phyloP scores from a whole-genome alignment of 2,888 invertebrate species.

The Andrena minutula region DNA sequence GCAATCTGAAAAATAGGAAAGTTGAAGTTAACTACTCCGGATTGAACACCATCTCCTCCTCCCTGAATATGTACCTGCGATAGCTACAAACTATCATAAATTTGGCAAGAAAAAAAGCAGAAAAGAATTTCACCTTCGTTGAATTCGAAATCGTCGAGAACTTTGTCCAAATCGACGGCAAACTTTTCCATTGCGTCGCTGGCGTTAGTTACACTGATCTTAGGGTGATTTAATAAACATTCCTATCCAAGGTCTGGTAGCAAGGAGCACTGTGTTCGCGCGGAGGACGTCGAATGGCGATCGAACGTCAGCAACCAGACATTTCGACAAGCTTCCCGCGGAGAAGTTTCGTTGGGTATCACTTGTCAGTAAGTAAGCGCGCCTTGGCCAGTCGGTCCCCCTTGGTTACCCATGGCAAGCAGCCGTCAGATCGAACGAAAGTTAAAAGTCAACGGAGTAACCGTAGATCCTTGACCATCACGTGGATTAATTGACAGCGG shows the following conservation, averaged over 20 bases:
- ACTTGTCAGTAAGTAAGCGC: constrained; percentile 24
- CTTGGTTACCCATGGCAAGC: constrained; percentile 34
- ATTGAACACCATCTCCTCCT: too few relatives aligned
- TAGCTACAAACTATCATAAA: too few relatives aligned
- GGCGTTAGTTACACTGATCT: constrained; percentile 10
- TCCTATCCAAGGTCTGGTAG: constrained; percentile 36
- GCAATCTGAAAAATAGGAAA: constrained; percentile 75
- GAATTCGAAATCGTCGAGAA: constrained; percentile 93
- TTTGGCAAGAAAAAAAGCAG: neutral
- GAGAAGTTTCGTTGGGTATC: constrained; percentile 3
- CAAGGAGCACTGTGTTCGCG: constrained; percentile 1
- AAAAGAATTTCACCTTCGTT: constrained; percentile 86
- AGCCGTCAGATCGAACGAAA: constrained; percentile 26
- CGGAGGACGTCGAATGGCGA: neutral
- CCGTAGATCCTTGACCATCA: constrained; percentile 41
- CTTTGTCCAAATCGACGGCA: constrained; percentile 92
- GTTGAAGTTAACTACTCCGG: neutral
- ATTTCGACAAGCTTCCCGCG: neutral
- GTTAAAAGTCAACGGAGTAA: constrained; percentile 14
- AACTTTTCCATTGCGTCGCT: constrained; percentile 86
- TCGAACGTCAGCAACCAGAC: constrained; percentile 17
- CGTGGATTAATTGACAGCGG: constrained; percentile 57
- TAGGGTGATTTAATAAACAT: constrained; percentile 48
- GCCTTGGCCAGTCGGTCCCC: constrained; percentile 22
- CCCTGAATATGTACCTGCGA: too few relatives aligned